Evolutionary conservation across 2,888 invertebrate genomes (phyloP).

Genomic region (Apomyelois bistriatella): DNA sequence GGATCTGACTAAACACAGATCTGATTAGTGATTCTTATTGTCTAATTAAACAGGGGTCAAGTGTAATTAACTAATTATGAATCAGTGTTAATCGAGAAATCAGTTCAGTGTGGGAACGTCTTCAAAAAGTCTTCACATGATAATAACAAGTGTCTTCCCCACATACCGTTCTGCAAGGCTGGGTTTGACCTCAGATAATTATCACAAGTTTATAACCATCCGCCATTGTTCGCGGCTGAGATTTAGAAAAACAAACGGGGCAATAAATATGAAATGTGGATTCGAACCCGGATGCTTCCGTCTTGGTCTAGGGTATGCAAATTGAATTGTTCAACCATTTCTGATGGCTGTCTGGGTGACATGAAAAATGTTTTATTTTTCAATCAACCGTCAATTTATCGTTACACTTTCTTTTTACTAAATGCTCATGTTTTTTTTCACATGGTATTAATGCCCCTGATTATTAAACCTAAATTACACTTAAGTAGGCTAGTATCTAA

Average conservation of each 20-base stretch:
- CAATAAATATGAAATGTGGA: slow-evolving; percentile 51
- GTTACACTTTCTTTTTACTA: too few relatives aligned
- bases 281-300: slow-evolving; percentile 17
- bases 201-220: slow-evolving; percentile 68
- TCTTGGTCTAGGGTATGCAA: slow-evolving; percentile 2
- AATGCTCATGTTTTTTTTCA: too few relatives aligned
- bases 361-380: not conserved
- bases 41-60: slow-evolving; percentile 64
- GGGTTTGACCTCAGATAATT: slow-evolving; percentile 72
- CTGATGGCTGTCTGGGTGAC: slow-evolving; percentile 32
- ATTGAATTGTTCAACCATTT: slow-evolving; percentile 20
- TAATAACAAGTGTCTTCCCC: slow-evolving; percentile 67
- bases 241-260: slow-evolving; percentile 53
- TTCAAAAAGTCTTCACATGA: slow-evolving; percentile 77
- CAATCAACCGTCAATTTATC: too few relatives aligned
- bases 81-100: slow-evolving; percentile 72
- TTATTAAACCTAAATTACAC: too few relatives aligned
- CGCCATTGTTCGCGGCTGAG: slow-evolving; percentile 65
- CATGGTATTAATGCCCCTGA: too few relatives aligned
- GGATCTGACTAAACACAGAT: slow-evolving; percentile 30
- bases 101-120: slow-evolving; percentile 76
- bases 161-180: slow-evolving; percentile 70
- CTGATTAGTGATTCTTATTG: slow-evolving; percentile 44
- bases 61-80: slow-evolving; percentile 73
- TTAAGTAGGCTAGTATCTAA: too few relatives aligned